phyloP scores from a whole-genome alignment of 1,140 invertebrate genomes.

The Zaprionus inermis region DNA sequence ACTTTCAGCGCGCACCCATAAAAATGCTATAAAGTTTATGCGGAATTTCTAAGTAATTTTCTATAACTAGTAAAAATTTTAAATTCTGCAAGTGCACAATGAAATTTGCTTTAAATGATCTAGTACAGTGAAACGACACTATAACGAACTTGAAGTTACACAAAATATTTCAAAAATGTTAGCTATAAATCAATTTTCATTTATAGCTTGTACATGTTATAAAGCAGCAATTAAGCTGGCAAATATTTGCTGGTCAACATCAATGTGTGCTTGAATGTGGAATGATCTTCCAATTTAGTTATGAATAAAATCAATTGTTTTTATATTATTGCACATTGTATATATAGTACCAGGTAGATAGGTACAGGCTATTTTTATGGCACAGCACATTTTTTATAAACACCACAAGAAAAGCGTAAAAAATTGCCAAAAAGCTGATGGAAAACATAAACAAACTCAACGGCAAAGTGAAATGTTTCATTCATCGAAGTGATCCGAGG shows the following conservation, averaged over 20 bases:
- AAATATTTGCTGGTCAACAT: not conserved
- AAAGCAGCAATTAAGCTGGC: not conserved
- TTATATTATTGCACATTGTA: slow-evolving; percentile 15
- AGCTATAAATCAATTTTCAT: not conserved
- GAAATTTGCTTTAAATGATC: not conserved
- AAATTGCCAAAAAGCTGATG: slow-evolving; percentile 50
- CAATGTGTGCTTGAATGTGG: not conserved
- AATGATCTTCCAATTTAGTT: slow-evolving; percentile 16
- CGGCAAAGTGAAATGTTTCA: slow-evolving; percentile 56
- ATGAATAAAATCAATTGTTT: slow-evolving; percentile 31
- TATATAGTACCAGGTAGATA: no score
- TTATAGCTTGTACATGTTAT: not conserved
- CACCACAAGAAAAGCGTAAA: slow-evolving; percentile 66
- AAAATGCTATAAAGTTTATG: not conserved
- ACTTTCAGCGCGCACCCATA: not conserved
- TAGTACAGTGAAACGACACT: not conserved
- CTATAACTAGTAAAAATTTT: not conserved
- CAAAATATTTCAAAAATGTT: no score
- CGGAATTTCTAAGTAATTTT: not conserved
- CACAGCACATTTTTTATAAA: slow-evolving; percentile 54
- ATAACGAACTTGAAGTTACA: not conserved
- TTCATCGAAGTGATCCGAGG: slow-evolving; percentile 47
- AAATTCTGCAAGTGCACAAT: not conserved
- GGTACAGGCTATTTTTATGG: slow-evolving; percentile 37
- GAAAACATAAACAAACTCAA: slow-evolving; percentile 39